Conservation (phyloP, 2,888 invertebrate genomes). For the Deilephila elpenor region DNA sequence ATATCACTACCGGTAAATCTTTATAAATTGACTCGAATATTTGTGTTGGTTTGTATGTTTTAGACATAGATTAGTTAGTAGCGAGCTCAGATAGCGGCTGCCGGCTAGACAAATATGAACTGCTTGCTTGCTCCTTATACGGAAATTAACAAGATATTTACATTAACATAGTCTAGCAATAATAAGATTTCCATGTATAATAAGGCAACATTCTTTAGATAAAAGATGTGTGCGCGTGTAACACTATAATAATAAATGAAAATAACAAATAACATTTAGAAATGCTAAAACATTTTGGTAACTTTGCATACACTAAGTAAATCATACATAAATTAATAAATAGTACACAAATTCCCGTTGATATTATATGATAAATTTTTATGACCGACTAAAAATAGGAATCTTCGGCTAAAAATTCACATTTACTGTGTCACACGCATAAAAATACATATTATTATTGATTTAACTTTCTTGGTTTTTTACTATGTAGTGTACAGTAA, state of each 20-base stretch:
- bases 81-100: neutral
- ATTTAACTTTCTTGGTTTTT: too few relatives aligned
- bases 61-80: neutral
- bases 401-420: too few relatives aligned
- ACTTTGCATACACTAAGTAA: too few relatives aligned
- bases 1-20: constrained; percentile 22
- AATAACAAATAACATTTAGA: neutral
- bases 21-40: constrained; percentile 3
- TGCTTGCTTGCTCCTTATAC: neutral
- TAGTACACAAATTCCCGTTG: too few relatives aligned
- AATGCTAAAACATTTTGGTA: too few relatives aligned
- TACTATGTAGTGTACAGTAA: neutral
- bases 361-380: too few relatives aligned
- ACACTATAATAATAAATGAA: neutral
- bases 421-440: too few relatives aligned
- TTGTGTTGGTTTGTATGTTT: constrained; percentile 3
- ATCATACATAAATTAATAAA: too few relatives aligned
- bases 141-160: constrained; percentile 8
- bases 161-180: neutral
- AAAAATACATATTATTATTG: too few relatives aligned
- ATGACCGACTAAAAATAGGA: too few relatives aligned
- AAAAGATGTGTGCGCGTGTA: neutral
- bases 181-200: neutral
- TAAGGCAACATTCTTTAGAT: constrained; percentile 6
- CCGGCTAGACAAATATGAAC: neutral